Evolutionary conservation across 2,113 vertebrate species (phyloP), one percentile per base, ranked within the genome.

Genomic region (Heterocephalus glaber): DNA sequence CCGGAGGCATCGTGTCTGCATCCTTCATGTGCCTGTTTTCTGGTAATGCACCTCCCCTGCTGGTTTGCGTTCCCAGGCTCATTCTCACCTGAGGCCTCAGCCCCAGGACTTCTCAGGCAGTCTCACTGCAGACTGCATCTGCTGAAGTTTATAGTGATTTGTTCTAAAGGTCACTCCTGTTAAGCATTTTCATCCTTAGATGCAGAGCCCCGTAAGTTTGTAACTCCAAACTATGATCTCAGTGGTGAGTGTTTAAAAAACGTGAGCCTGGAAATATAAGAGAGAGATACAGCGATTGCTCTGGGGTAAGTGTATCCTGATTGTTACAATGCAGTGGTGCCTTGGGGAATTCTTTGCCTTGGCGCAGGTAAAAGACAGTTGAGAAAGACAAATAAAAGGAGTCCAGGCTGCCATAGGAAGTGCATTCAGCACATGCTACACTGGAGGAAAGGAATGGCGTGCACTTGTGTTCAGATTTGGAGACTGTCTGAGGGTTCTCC

Each of bases 121-220:
- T 61, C 88, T 84, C 97, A 92, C 74, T 65, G 26, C 76, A 92
- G 76, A 66, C 80, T 94, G 86, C 77, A 81, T 97, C 97, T 96
- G 88, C 95, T 98, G 96, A 97, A 96, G 74, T 98, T 96, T 95
- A 93, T 96, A 94, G 70, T 97, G 98, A 98, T 97, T 97, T 98
- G 93, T 94, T 98, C 97, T 97, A 97, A 98, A 98, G 95, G 88
- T 98, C 96, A 97, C 92, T 97, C 90, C 95, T 96, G 97, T 92
- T 90, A 97, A 79, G 95, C 83, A 97, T 97, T 98, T 47, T 44
- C 38, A 81, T 85, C 93, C 94, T 96, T 85, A 70, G 44, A 84
- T 76, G 58, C 68, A 86, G 86, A 96, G 41, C 63, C 70, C 97
- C 95, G 98, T 93, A 97, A 96, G 98, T 97, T 89, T 92, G 86